Evolutionary conservation across 2,113 vertebrate genomes (phyloP).

Genomic region (Rhynchopsitta pachyrhyncha): DNA sequence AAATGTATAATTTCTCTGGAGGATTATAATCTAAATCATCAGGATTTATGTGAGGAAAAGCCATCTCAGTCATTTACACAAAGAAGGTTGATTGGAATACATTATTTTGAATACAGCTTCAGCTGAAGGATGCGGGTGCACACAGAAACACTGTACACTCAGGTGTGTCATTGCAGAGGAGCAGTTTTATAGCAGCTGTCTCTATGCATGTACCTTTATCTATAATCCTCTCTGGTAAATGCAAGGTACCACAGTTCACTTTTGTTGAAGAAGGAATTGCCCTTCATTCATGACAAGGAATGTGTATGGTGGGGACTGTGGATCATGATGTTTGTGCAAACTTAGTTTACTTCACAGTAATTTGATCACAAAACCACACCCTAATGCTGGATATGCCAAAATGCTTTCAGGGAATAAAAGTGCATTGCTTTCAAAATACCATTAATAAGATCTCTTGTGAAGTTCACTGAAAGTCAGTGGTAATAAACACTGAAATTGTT

Average conservation of each 20-base stretch:
- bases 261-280: background rate
- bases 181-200: background rate
- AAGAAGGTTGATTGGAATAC: background rate
- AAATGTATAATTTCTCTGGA: background rate
- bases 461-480: background rate
- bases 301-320: accelerated
- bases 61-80: background rate
- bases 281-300: background rate
- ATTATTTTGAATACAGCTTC: background rate
- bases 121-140: background rate
- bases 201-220: background rate
- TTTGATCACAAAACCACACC: background rate
- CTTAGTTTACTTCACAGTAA: background rate
- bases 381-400: background rate
- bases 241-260: background rate
- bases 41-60: background rate
- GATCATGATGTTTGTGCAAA: background rate
- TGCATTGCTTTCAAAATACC: background rate
- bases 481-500: background rate
- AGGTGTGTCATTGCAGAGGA: too few species aligned
- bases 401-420: background rate
- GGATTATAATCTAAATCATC: background rate
- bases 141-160: background rate
- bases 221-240: too few species aligned
- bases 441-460: background rate